Percentiles rank a stretch among this genome's conserved stretches.
phyloP scores from a whole-genome alignment of 2,888 invertebrate genomes.

The Agonopterix subpropinquella region DNA sequence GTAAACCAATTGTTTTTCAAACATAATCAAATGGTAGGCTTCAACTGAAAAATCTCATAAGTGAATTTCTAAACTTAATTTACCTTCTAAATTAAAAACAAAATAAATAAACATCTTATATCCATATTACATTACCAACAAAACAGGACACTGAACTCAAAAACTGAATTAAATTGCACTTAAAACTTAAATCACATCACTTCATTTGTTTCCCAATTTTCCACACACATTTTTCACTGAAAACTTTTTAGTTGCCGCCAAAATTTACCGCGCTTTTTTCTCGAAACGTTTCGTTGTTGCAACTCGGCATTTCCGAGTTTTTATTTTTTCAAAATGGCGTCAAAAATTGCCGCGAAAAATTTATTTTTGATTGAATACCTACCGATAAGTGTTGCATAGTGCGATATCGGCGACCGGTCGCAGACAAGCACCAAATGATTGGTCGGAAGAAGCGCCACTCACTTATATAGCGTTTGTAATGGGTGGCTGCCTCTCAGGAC shows the following conservation, averaged over 20 bases:
- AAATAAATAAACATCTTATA: no score
- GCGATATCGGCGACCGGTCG: constrained; percentile 43
- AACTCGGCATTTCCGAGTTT: background rate
- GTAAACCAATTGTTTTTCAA: no score
- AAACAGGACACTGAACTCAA: no score
- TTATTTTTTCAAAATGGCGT: background rate
- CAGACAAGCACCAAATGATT: constrained; percentile 57
- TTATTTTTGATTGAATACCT: constrained; percentile 33
- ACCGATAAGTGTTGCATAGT: constrained; percentile 71
- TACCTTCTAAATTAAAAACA: no score
- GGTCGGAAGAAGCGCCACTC: constrained; percentile 49
- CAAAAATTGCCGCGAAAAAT: background rate
- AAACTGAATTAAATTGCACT: no score
- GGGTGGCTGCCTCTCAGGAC: constrained; percentile 47
- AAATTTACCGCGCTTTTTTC: constrained; percentile 13
- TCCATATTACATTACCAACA: no score
- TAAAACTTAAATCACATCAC: no score
- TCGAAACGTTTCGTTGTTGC: constrained; percentile 5
- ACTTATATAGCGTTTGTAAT: constrained; percentile 66
- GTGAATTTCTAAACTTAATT: no score
- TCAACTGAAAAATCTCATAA: no score
- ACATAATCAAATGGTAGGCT: no score
- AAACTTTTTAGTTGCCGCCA: constrained; percentile 11
- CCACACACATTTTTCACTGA: no score
- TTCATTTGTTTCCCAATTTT: no score